Evolutionary conservation across 2,888 invertebrate species (phyloP), one percentile per base, ranked within the genome.

Genomic region (Glaucopsyche alexis): DNA sequence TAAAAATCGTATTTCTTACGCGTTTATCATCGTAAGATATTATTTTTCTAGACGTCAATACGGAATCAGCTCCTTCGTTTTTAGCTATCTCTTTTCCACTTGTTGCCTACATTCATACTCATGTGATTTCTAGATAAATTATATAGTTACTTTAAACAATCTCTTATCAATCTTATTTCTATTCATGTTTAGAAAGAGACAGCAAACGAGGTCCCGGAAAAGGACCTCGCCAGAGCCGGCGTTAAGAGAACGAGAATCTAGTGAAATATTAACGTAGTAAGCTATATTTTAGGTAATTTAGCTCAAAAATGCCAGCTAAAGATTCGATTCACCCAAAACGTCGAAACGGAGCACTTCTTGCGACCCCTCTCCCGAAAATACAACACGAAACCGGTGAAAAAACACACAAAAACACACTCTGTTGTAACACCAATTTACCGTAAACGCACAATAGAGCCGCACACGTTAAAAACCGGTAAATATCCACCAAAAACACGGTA

Each of bases 401-500:
- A 38, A 14, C 60, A 38, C 60, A 29, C 14, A 14, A 67, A 67
- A 67, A 67, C n/a, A 40, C 40, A 42, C n/a, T 9, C 67, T 14
- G 19, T n/a, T 60, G 7, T 14, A 7, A 0, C 38, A 60, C 60
- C 29, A 38, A 29, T 55, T 42, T 67, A 49, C 72, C 67, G 38
- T 29, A 65, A 72, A 50, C 49, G 67, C 72, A 72, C 72, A 66
- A 38, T 50, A 52, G 16, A 19, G 50, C 50, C 52, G 29, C 60
- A 64, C 67, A 71, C 72, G 74, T 70, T 73, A 52, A 71, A 77
- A 76, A 76, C 76, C 73, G 71, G 71, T 73, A 73, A 74, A 76
- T 73, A 75, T 73, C 72, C 75, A 73, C 72, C 70, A 77, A 77
- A 75, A 77, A 77, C 78, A 78, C 77, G 78, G 77, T 79, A 78